Evolutionary conservation across 1,140 invertebrate species (phyloP), one percentile per base, ranked within the genome.

Genomic region (Papilio machaon): DNA sequence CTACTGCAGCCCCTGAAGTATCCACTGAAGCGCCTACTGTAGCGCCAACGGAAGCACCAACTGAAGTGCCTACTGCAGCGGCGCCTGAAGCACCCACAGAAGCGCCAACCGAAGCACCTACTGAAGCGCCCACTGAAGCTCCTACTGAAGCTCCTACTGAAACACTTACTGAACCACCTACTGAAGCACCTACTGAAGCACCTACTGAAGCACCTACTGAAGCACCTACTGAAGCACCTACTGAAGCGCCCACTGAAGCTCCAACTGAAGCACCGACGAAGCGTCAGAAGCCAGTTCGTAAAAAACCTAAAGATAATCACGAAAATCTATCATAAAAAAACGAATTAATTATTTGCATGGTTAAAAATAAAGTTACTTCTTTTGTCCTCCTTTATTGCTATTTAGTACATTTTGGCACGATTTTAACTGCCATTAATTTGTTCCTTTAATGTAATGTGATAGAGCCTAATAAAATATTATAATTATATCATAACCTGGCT

Each of bases 191-290:
- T 0, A 46, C 83, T 38, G 58, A 73, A 54, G 13, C 74, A 9
- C 54, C 80, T 17, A 54, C 79, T 49, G 75, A 80, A 58, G 19
- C 58, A 19, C 19, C 78, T 15, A 79, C 81, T 0, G 47, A 80
- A 73, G 35, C 74, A 74, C 67, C 70, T 46, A 76, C 80, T 38
- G 11, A 82, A 30, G 60, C 54, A 38, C 58, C 80, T n/a, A 60
- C 47, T 1, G 76, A 70, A 52, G 38, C 78, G 7, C 79, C 77
- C 19, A 73, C 76, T 2, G 49, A 13, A 5, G 23, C 70, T 67
- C 73, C 79, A 19, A 81, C 80, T 54, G 75, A 79, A 17, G 49
- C 75, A 76, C 73, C 86, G 13, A 80, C 81, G 54, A 19, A 75
- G 70, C 7, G 64, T n/a, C 10, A 52, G 6, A 81, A 77, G 64